These are phyloP conservation scores for Dipodomys stephensi DNA, from an alignment of 2,113 vertebrate species.

Conservation along the genomic window DNA sequence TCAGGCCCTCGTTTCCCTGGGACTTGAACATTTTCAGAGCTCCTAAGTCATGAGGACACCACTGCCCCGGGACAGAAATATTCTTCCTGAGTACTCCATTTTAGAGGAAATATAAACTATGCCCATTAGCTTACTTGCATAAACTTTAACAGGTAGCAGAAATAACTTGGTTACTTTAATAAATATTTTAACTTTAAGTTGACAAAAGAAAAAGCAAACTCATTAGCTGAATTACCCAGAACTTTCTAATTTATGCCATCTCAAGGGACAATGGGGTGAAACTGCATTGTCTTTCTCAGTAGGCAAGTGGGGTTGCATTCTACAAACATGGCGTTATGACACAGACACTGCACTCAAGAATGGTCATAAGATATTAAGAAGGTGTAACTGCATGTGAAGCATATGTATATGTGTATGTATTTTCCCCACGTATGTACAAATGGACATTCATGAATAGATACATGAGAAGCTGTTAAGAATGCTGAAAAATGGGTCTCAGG, in stretches of 20 bases:
- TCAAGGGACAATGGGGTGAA: background rate
- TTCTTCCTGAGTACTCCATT: background rate
- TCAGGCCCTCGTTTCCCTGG: constrained; percentile 2
- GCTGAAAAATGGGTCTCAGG: constrained; percentile 6
- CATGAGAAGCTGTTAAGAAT: background rate
- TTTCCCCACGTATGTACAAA: background rate
- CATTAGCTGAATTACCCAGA: background rate
- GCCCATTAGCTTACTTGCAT: background rate
- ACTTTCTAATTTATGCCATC: background rate
- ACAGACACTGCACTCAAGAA: background rate
- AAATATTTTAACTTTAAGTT: constrained; percentile 32
- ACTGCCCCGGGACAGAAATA: too few relatives aligned
- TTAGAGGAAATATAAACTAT: background rate
- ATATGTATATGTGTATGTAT: background rate
- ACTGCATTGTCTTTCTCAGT: background rate
- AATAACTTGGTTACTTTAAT: background rate
- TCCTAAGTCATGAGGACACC: background rate
- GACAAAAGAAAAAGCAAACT: constrained; percentile 29
- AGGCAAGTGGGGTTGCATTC: background rate
- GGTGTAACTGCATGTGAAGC: background rate
- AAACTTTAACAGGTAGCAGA: constrained; percentile 12
- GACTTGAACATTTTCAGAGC: background rate
- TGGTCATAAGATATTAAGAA: background rate
- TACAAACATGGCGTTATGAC: background rate
- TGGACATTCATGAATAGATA: background rate